Base-by-base conservation (phyloP, 2,113 vertebrate species). In the Indicator indicator region DNA sequence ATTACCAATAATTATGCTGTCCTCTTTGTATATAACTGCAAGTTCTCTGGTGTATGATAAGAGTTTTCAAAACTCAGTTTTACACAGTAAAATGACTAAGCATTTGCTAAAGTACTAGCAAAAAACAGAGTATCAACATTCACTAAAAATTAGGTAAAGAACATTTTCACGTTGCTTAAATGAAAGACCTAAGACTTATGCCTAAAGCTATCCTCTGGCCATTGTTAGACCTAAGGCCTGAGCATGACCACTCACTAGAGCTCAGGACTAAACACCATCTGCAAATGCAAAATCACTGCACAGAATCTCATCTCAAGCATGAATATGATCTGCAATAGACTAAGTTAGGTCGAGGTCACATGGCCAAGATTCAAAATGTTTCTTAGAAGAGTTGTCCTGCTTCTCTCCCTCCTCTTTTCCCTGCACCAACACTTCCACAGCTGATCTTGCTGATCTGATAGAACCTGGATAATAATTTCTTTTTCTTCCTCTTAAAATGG, bases 1-100 rank as follows among this genome's bases (percentile, higher is more conserved):
- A 28, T 14, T 48, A 63, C 19, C 3, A 70, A 17, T 42, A 78
- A 23, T 85, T 78, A 63, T 0, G 0, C 3, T 59, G 5, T 16
- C 4, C 4, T 71, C 8, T 55, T 59, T 42, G 23, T 4, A 2
- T 32, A 4, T 11, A 72, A 58, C 33, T 77, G 16, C 24, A 67
- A 11, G 24, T 67, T 74, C 26, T 54, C 10, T 32, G 16, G 19
- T 20, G 16, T 75, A 16, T 17, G 56, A 2, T 46, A 59, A 21
- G 11, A 70, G 14, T 26, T 67, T 86, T 75, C n/a, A 79, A 82
- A 74, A 75, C 8, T 9, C 67, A 38, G 12, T 55, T 72, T 79
- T 75, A 16, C 20, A 26, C 28, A 48, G 19, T 54, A 55, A 71
- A 83, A 68, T 60, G 5, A 23, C 12, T 75, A 73, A 63, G 5